Evolutionary conservation across 2,888 invertebrate species (phyloP).

Genomic region (Synergus umbraculus): DNA sequence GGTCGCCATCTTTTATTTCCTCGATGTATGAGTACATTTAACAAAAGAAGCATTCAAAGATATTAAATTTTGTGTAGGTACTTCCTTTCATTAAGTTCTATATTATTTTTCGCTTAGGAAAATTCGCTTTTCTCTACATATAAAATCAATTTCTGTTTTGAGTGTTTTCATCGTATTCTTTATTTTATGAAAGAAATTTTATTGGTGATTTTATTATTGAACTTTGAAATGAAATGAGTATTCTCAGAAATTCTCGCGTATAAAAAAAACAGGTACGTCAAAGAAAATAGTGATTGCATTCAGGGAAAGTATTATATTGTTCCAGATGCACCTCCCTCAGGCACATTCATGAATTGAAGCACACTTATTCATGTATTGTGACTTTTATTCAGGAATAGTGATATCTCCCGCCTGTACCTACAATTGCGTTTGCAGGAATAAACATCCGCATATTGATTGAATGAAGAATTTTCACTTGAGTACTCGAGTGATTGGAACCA

Average conservation of each 20-base stretch:
- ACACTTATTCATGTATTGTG: constrained; percentile 15
- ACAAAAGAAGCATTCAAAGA: background rate
- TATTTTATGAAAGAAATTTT: no score
- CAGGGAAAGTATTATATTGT: constrained; percentile 14
- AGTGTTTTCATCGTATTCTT: no score
- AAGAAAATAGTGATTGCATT: constrained; percentile 19
- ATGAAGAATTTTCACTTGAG: constrained; percentile 61
- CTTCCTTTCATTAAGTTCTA: background rate
- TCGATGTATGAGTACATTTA: background rate
- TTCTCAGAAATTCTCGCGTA: background rate
- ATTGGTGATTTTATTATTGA: no score
- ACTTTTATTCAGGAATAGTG: constrained; percentile 24
- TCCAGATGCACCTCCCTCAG: constrained; percentile 17
- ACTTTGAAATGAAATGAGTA: no score
- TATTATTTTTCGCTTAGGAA: background rate
- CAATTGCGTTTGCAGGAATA: constrained; percentile 5
- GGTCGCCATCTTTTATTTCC: background rate
- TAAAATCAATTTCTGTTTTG: background rate
- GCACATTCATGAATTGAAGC: constrained; percentile 21
- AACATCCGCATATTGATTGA: background rate
- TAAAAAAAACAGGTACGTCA: background rate
- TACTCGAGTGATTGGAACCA: constrained; percentile 65
- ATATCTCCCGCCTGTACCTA: background rate
- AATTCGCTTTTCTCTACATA: no score
- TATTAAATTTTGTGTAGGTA: background rate